A percentile compares a stretch with the other conserved stretches of the same genome.
Conservation (phyloP, 2,888 invertebrate genomes). For the Trissonchulus sp. region DNA sequence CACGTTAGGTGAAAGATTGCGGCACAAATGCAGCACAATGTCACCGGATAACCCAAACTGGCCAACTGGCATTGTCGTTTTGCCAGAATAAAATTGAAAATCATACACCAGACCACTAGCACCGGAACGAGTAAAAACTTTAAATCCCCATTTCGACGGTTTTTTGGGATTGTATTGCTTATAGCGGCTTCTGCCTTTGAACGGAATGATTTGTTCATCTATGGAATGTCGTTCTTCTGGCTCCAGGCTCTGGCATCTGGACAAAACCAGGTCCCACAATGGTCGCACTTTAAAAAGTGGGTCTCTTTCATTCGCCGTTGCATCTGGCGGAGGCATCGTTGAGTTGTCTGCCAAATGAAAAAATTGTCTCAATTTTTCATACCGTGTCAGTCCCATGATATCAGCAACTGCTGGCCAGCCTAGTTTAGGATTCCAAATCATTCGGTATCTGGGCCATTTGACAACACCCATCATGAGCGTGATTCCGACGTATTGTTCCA, state of each 20-base stretch:
- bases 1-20: neutral
- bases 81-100: no score
- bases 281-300: neutral
- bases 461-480: neutral
- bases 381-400: neutral
- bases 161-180: neutral
- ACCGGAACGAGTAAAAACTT: no score
- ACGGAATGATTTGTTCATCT: neutral
- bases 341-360: neutral
- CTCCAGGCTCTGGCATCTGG: neutral
- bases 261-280: neutral
- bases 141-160: neutral
- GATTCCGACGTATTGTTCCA: no score
- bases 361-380: neutral
- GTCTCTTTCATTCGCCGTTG: neutral
- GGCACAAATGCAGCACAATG: neutral
- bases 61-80: no score
- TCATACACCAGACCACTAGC: no score
- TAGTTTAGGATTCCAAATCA: neutral
- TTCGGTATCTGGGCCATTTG: neutral
- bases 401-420: neutral
- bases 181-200: neutral
- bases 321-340: neutral
- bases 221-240: neutral
- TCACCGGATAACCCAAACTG: no score